phyloP scores from a whole-genome alignment of 2,888 invertebrate genomes.

The Melanophora roralis region DNA sequence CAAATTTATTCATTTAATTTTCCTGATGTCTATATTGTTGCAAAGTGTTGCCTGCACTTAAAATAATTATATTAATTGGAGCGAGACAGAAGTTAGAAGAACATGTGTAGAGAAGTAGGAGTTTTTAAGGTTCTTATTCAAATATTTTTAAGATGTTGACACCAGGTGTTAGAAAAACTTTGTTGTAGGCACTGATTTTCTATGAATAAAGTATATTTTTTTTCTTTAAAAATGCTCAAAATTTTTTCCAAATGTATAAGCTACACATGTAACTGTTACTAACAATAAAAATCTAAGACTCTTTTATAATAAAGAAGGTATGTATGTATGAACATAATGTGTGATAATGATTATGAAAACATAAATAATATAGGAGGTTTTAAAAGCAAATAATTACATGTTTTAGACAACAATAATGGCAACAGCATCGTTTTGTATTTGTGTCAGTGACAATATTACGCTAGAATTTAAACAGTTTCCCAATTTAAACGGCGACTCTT shows the following conservation, averaged over 20 bases:
- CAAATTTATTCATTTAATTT: too few species aligned
- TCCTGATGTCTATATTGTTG: neutral
- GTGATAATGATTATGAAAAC: constrained; percentile 5
- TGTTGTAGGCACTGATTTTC: neutral
- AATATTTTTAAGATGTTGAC: neutral
- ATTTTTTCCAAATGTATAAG: too few species aligned
- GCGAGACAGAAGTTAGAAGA: neutral
- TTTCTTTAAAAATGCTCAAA: too few species aligned
- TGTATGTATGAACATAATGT: constrained; percentile 16
- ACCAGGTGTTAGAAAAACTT: neutral
- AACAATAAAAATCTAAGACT: too few species aligned
- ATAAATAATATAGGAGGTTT: neutral
- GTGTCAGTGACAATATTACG: neutral
- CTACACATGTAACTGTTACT: too few species aligned
- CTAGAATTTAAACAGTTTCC: too few species aligned
- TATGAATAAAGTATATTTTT: neutral
- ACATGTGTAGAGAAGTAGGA: neutral
- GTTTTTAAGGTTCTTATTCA: neutral
- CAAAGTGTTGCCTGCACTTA: neutral
- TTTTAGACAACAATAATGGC: constrained; percentile 24
- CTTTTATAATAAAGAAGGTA: too few species aligned
- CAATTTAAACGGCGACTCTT: too few species aligned
- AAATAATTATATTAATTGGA: neutral
- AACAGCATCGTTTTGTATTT: too few species aligned
- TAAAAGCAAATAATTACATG: neutral